Conservation (phyloP, 2,113 vertebrate genomes). For the Progne subis region DNA sequence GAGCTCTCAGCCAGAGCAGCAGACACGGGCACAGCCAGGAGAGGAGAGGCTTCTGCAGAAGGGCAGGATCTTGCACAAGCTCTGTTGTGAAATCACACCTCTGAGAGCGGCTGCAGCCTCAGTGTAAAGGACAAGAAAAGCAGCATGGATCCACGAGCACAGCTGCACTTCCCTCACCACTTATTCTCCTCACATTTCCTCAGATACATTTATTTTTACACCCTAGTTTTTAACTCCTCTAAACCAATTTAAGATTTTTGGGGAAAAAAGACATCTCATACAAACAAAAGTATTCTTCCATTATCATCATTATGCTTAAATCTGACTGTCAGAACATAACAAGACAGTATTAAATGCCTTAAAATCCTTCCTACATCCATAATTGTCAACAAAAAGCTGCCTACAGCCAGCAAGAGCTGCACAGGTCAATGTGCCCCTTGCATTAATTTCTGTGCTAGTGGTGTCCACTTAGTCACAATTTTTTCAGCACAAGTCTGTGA, state of each 20-base stretch:
- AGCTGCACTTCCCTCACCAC: not conserved
- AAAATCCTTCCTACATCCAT: not conserved
- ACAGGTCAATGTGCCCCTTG: not conserved
- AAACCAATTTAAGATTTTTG: not conserved
- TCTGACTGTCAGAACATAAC: not conserved
- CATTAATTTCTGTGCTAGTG: not conserved
- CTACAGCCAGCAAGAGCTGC: not conserved
- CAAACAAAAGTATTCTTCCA: not conserved
- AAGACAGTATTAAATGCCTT: not conserved
- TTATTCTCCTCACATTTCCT: not conserved
- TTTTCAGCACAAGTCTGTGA: not conserved
- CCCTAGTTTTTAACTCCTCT: not conserved
- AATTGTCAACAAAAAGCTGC: not conserved
- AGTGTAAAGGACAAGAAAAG: not conserved
- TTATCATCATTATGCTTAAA: not conserved
- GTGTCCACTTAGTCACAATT: not conserved
- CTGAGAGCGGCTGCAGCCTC: not conserved
- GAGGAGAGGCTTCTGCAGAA: not conserved
- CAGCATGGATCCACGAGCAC: not conserved
- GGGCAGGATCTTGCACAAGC: not conserved
- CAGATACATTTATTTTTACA: not conserved
- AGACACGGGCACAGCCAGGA: fast-evolving
- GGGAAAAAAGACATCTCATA: not conserved
- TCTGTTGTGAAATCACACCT: not conserved
- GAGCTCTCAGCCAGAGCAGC: not conserved